phyloP scores from a whole-genome alignment of 2,797 vertebrate species.

The Argentina silus region DNA sequence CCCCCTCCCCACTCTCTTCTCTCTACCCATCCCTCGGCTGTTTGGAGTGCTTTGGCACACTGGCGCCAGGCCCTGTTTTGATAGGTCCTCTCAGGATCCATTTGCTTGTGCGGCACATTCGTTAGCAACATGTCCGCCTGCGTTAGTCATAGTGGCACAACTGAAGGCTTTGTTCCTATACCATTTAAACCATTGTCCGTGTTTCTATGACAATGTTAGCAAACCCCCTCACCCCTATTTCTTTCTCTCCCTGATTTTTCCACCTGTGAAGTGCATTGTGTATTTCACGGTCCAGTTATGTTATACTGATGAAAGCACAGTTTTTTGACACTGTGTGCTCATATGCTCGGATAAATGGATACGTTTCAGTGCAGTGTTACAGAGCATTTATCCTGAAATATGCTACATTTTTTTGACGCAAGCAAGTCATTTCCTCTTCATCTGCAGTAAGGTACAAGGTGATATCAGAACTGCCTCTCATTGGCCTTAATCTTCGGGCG shows the following conservation, averaged over 20 bases:
- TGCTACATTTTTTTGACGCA: too few relatives aligned
- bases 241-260: neutral
- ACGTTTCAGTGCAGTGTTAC: neutral
- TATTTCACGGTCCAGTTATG: neutral
- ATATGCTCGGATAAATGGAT: neutral
- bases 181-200: neutral
- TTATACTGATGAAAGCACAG: neutral
- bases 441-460: too few relatives aligned
- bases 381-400: too few relatives aligned
- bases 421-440: too few relatives aligned
- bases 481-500: too few relatives aligned
- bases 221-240: neutral
- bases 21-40: neutral
- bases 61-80: conserved; percentile 6
- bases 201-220: neutral
- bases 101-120: conserved; percentile 9
- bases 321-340: neutral
- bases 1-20: neutral
- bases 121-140: neutral
- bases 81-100: conserved; percentile 2
- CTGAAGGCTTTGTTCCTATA: neutral
- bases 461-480: too few relatives aligned
- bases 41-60: neutral
- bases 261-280: neutral
- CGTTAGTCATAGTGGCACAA: neutral